These are phyloP conservation scores for Recurvirostra avosetta DNA, from an alignment of 2,113 vertebrate species.

Conservation along the genomic window DNA sequence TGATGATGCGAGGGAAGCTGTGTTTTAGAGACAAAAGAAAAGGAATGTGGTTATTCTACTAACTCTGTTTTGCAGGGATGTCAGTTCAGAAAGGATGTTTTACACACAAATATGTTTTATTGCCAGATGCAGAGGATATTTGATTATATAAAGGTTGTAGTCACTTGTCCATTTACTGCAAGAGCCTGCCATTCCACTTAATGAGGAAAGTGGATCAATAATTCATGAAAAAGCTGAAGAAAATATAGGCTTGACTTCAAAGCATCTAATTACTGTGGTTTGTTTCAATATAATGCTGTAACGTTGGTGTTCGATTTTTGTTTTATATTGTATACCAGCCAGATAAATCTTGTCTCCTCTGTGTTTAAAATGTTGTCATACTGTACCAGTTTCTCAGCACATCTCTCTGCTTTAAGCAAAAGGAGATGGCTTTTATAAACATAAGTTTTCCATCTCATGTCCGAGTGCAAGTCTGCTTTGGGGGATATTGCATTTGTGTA, in stretches of 20 bases:
- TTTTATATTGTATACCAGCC: constrained; percentile 34
- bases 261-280: constrained; percentile 58
- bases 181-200: constrained; percentile 45
- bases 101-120: constrained; percentile 24
- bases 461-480: constrained; percentile 58
- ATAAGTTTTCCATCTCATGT: constrained; percentile 61
- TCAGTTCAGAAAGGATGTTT: constrained; percentile 29
- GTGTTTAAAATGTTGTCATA: constrained; percentile 65
- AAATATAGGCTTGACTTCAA: constrained; percentile 58
- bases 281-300: constrained; percentile 54
- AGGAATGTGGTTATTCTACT: constrained; percentile 15
- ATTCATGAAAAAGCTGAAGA: constrained; percentile 56
- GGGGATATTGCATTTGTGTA: constrained; percentile 25
- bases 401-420: constrained; percentile 53
- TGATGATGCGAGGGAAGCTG: constrained; percentile 19
- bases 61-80: constrained; percentile 16
- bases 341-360: constrained; percentile 54
- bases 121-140: constrained; percentile 24
- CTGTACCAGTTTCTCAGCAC: constrained; percentile 57
- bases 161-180: constrained; percentile 54
- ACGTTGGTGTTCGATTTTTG: constrained; percentile 55
- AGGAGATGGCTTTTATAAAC: constrained; percentile 50
- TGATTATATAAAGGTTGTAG: constrained; percentile 58
- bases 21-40: constrained; percentile 44
- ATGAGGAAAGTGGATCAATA: constrained; percentile 56